Conservation (phyloP, 1,140 invertebrate species). For the Theocolax elegans region DNA sequence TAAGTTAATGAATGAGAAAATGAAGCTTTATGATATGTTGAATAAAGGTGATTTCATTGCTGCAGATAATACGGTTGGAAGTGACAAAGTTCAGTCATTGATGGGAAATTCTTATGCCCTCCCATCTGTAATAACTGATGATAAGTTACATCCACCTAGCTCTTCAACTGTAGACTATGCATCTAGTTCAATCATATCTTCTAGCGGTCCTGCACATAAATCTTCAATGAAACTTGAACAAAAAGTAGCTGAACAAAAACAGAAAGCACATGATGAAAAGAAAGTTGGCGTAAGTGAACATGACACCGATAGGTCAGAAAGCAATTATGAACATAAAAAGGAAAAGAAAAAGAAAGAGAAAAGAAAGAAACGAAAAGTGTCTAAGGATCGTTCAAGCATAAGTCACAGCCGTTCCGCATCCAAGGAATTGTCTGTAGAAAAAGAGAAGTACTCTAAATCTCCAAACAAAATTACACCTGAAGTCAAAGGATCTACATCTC, state of each 20-base stretch:
- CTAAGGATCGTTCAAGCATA: conserved; percentile 14
- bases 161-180: neutral
- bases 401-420: neutral
- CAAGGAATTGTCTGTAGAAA: conserved; percentile 5
- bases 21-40: conserved; percentile 58
- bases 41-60: conserved; percentile 36
- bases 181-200: neutral
- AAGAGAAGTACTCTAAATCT: conserved; percentile 16
- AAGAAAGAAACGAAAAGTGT: conserved; percentile 20
- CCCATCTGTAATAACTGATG: neutral
- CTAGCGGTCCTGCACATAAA: neutral
- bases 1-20: conserved; percentile 60
- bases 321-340: conserved; percentile 29
- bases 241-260: neutral
- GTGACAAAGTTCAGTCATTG: neutral
- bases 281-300: conserved; percentile 42
- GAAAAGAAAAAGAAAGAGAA: conserved; percentile 45
- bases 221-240: neutral
- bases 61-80: too few species aligned
- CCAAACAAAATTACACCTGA: neutral
- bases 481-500: neutral
- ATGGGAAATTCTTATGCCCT: neutral
- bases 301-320: conserved; percentile 32
- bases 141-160: neutral
- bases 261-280: conserved; percentile 9